Evolutionary conservation across 2,797 vertebrate genomes (phyloP), one percentile per base, ranked within the genome.

Genomic region (Valencia hispanica): DNA sequence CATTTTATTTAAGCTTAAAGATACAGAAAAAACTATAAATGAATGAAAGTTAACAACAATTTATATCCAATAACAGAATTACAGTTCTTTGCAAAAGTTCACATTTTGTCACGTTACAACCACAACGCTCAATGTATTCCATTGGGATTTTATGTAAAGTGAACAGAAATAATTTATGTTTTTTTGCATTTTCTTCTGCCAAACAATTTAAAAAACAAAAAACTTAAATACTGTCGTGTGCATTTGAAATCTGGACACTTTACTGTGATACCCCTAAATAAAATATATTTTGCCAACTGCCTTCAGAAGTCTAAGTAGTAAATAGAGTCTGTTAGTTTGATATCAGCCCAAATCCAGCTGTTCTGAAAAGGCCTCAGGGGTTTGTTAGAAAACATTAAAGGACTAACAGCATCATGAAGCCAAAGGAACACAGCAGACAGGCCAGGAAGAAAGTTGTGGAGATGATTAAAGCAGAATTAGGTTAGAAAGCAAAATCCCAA

Each of bases 1-100:
- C 27, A 20, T 74, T 59, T 76, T 53, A 69, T n/a, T 76, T 14
- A 30, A 48, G 20, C 68, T 27, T 59, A 66, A 70, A 48, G 11
- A 80, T 48, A 53, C 39, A 53, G 18, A 32, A 30, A 27, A 50
- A 36, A 47, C 3, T 0, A 32, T 50, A 4, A 61, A 25, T 12
- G 2, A 1, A 12, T 3, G 36, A 41, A 66, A 66, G 36, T 39
- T 15, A 41, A 4, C 22, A 66, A 14, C 11, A 41, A 5, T 66
- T 66, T 14, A 9, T 51, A 51, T 7, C 18, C 0, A 65, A 41
- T 53, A 10, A 66, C 22, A 4, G 2, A 66, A 66, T n/a, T 41
- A n/a, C 1, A 0, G 22, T 14, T 20, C 9, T 39, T 36, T 17
- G 34, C 61, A 22, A 65, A 55, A 17, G 25, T 48, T 48, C 10